Conservation (phyloP, 1,140 invertebrate genomes). For the Saccostrea glomerata region DNA sequence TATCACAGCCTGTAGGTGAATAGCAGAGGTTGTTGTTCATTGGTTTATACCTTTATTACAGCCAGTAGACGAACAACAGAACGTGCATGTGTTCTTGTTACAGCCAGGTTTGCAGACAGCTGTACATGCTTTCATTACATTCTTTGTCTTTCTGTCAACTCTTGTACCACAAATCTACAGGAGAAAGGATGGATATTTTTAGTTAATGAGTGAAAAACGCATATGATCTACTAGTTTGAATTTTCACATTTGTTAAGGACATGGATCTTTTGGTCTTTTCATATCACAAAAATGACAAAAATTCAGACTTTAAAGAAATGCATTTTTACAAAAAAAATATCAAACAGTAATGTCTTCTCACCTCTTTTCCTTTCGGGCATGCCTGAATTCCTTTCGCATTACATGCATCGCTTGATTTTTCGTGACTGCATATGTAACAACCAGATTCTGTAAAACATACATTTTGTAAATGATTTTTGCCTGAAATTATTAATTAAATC, state of each 20-base stretch:
- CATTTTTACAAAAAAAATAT: not conserved
- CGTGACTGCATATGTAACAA: not conserved
- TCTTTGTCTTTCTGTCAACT: not conserved
- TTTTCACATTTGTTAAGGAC: no score
- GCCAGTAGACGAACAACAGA: conserved; percentile 4
- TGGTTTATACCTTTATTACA: not conserved
- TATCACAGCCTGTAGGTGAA: no score
- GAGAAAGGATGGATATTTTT: not conserved
- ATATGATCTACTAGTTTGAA: no score
- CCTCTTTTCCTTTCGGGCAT: not conserved
- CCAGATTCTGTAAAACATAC: not conserved
- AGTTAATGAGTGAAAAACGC: not conserved
- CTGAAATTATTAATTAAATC: no score
- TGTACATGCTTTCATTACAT: not conserved
- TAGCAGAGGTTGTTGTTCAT: no score
- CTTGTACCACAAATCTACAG: not conserved
- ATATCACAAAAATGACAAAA: no score
- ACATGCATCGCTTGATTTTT: not conserved
- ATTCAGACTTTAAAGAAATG: no score
- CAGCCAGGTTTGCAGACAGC: not conserved
- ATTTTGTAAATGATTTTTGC: not conserved
- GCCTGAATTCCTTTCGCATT: conserved; percentile 5
- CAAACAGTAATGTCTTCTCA: not conserved
- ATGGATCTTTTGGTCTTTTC: no score
- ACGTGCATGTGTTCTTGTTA: not conserved